These are phyloP conservation scores for Edolisoma coerulescens DNA, from an alignment of 2,113 vertebrate genomes.

Conservation along the genomic window DNA sequence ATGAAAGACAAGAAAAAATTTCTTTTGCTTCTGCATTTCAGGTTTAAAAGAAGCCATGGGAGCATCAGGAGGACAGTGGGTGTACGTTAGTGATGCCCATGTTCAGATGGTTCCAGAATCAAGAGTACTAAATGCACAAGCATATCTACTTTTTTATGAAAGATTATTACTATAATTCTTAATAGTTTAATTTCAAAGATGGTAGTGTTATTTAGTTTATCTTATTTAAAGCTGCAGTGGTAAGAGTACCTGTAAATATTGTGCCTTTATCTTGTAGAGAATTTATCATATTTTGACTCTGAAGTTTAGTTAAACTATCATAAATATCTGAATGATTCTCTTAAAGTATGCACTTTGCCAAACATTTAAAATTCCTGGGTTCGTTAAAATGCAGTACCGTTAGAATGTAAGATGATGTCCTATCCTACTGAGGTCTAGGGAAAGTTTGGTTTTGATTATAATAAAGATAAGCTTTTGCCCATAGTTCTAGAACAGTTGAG, in stretches of 20 bases:
- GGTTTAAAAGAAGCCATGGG: conserved; percentile 81
- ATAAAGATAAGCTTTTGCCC: conserved; percentile 7
- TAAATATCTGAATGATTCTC: conserved; percentile 14
- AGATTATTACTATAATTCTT: conserved; percentile 72
- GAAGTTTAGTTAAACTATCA: conserved; percentile 22
- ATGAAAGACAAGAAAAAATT: not conserved
- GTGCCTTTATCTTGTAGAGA: conserved; percentile 67
- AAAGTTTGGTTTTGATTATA: not conserved
- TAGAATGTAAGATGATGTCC: conserved; percentile 31
- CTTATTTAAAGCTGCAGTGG: conserved; percentile 54
- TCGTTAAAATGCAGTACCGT: not conserved
- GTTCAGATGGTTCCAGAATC: conserved; percentile 93
- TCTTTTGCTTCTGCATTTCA: conserved; percentile 70
- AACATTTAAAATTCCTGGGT: not conserved
- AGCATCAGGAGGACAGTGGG: conserved; percentile 86
- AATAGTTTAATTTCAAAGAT: not conserved
- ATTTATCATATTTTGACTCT: conserved; percentile 27
- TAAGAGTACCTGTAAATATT: conserved; percentile 57
- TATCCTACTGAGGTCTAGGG: conserved; percentile 1
- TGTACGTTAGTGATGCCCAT: conserved; percentile 90
- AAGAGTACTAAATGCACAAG: conserved; percentile 93
- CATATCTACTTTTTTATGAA: conserved; percentile 98
- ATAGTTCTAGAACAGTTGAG: not conserved
- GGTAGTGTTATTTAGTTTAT: conserved; percentile 20
- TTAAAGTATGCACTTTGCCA: conserved; percentile 32